Percentiles rank a stretch among this genome's conserved stretches.
Conservation (phyloP, 2,113 vertebrate genomes). For the Onychostruthus taczanowskii region DNA sequence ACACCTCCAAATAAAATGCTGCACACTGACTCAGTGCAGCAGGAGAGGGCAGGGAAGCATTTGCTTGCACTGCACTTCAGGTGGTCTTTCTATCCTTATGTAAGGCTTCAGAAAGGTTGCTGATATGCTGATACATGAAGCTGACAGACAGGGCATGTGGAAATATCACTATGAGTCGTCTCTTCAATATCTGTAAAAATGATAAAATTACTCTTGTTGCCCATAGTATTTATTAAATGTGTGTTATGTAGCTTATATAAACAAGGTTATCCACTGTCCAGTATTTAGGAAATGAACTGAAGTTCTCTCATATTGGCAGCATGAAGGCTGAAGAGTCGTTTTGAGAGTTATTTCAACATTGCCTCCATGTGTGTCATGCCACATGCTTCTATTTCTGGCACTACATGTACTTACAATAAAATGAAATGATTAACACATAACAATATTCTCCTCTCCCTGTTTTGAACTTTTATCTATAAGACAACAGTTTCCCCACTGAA, state of each 20-base stretch:
- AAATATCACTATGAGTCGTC: not conserved
- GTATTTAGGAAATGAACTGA: not conserved
- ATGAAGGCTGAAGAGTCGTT: not conserved
- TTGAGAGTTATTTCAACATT: not conserved
- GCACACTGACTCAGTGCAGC: not conserved
- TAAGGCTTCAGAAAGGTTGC: not conserved
- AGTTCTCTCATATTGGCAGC: not conserved
- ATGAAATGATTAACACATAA: not conserved
- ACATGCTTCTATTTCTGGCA: not conserved
- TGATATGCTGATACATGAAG: not conserved
- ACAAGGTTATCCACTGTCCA: not conserved
- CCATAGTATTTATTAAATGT: not conserved
- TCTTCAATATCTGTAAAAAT: not conserved
- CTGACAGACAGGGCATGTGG: fast-evolving
- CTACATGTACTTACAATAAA: not conserved
- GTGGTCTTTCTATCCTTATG: fast-evolving
- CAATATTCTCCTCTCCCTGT: not conserved
- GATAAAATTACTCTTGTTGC: not conserved
- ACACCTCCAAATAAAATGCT: not conserved
- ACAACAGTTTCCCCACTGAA: not conserved
- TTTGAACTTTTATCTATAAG: not conserved
- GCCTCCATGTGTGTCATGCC: fast-evolving
- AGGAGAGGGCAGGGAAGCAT: not conserved
- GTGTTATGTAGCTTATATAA: not conserved
- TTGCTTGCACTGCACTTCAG: not conserved